Percentiles rank a stretch among this genome's conserved stretches.
These are phyloP conservation scores for Falco biarmicus DNA, from an alignment of 2,797 vertebrate species.

Conservation along the genomic window DNA sequence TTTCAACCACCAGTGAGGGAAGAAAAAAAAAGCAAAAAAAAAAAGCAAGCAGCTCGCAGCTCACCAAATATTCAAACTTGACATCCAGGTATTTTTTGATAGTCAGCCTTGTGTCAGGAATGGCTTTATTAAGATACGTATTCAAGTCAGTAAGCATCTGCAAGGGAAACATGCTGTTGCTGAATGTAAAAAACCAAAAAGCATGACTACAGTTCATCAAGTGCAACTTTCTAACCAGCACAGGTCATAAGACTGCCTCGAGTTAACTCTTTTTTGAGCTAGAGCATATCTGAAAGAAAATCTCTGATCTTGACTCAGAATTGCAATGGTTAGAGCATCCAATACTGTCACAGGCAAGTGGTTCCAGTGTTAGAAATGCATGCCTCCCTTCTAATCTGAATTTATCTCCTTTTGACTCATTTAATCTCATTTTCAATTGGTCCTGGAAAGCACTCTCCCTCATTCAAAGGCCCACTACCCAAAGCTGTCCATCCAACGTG, in stretches of 20 bases:
- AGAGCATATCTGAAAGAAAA: background rate
- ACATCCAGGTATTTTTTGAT: conserved; percentile 99
- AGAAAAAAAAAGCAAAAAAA: no score
- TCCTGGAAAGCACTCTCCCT: background rate
- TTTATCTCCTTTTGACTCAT: background rate
- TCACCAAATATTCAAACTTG: conserved; percentile 98
- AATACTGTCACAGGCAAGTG: background rate
- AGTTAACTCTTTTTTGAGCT: background rate
- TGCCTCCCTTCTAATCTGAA: background rate
- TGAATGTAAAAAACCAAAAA: background rate
- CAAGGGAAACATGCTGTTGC: background rate
- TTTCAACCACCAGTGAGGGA: background rate
- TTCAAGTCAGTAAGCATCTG: conserved; percentile 99
- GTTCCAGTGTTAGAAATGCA: background rate
- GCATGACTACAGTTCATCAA: background rate
- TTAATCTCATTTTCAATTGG: background rate
- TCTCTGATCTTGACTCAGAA: background rate
- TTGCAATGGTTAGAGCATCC: background rate
- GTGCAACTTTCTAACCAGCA: background rate
- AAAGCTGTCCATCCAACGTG: rapidly evolving
- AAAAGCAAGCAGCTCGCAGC: conserved; percentile 49
- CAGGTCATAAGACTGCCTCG: background rate
- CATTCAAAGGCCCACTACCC: background rate
- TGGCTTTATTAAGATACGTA: conserved; percentile 97
- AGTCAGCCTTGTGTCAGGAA: conserved; percentile 97